Evolutionary conservation across 2,797 vertebrate genomes (phyloP).

Genomic region (Sebastes kiyomatsui): DNA sequence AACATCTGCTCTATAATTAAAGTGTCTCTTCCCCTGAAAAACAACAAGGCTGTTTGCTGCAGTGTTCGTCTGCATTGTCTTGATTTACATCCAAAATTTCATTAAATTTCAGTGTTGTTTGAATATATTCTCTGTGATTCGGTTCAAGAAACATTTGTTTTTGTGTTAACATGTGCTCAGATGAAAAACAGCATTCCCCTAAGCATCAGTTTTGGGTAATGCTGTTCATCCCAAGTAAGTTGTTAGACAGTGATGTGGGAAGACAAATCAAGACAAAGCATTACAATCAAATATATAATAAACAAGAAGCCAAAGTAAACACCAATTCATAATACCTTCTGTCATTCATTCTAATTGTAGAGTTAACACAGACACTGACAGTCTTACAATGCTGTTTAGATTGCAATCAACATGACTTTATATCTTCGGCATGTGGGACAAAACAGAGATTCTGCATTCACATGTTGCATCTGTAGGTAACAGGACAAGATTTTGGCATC

Average conservation of each 20-base stretch:
- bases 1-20: constrained; percentile 61
- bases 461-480: too few relatives aligned
- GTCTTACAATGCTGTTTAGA: neutral
- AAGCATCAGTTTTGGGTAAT: constrained; percentile 1
- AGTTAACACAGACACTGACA: neutral
- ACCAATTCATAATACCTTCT: neutral
- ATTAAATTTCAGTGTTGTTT: constrained; percentile 21
- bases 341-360: neutral
- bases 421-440: neutral
- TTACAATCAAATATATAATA: neutral
- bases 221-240: constrained; percentile 1
- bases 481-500: too few relatives aligned
- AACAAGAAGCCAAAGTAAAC: neutral
- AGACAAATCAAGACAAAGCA: constrained; percentile 34
- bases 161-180: constrained; percentile 5
- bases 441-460: neutral
- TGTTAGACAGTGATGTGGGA: constrained; percentile 18
- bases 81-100: constrained; percentile 25
- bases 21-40: constrained; percentile 39
- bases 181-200: constrained; percentile 14
- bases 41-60: constrained; percentile 43
- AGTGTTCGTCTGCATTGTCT: constrained; percentile 17
- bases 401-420: neutral
- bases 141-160: constrained; percentile 15
- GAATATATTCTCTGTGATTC: constrained; percentile 15